phyloP scores from a whole-genome alignment of 2,113 vertebrate species.

The Hydropotes inermis region DNA sequence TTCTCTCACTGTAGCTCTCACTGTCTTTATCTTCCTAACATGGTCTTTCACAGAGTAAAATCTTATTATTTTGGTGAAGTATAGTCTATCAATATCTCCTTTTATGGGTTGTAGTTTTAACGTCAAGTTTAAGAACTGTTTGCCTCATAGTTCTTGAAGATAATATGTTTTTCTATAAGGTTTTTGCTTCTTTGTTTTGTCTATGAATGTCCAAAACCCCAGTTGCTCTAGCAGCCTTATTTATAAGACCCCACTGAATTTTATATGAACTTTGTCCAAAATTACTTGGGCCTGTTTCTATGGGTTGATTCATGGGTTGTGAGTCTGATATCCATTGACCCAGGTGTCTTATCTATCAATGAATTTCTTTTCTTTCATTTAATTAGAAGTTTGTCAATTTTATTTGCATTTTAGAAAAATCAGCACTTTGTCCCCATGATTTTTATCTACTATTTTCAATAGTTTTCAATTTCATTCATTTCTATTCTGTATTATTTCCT shows the following conservation, averaged over 20 bases:
- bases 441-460: neutral
- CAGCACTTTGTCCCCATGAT: neutral
- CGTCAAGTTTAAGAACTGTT: neutral
- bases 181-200: neutral
- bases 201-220: neutral
- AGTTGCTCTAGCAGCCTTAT: neutral
- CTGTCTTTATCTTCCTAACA: neutral
- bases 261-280: neutral
- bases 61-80: neutral
- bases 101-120: neutral
- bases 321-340: neutral
- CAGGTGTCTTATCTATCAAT: neutral
- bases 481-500: neutral
- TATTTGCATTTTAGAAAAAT: neutral
- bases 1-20: neutral
- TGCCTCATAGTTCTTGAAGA: neutral
- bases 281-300: neutral
- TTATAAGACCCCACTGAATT: neutral
- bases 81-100: neutral
- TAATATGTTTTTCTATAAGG: neutral
- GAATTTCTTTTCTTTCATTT: neutral
- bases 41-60: neutral
- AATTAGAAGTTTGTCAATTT: neutral
- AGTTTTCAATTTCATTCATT: neutral
- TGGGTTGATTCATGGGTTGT: neutral